A percentile compares a stretch with the other conserved stretches of the same genome.
Conservation (phyloP, 2,797 vertebrate genomes). For the Fratercula arctica region DNA sequence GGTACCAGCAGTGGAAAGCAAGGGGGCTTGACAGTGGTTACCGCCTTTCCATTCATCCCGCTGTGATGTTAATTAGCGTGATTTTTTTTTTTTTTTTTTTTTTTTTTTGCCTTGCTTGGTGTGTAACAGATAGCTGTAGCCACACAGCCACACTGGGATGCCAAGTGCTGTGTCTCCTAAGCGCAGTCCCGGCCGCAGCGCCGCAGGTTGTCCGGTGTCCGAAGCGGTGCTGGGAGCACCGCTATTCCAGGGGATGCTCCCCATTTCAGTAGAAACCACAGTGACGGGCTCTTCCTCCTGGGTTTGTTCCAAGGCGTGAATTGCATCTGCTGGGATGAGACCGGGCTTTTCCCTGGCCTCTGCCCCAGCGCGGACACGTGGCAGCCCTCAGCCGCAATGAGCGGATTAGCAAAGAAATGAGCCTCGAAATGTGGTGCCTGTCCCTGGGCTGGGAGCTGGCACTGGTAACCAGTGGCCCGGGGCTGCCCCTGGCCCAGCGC, state of each 20-base stretch:
- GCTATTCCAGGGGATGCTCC: background rate
- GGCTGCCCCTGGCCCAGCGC: background rate
- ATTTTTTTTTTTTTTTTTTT: background rate
- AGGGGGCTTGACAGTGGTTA: background rate
- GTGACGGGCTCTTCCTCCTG: background rate
- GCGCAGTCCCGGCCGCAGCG: background rate
- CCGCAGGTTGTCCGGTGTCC: background rate
- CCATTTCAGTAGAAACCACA: rapidly evolving
- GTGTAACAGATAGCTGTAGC: background rate
- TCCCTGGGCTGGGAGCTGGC: background rate
- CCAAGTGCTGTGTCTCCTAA: background rate
- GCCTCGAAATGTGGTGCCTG: background rate
- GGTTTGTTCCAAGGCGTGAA: background rate
- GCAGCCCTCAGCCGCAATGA: background rate
- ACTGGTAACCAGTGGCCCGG: background rate
- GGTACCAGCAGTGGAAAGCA: background rate
- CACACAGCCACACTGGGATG: background rate
- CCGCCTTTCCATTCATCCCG: background rate
- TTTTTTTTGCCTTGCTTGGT: background rate
- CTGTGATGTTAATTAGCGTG: background rate
- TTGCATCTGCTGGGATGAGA: background rate
- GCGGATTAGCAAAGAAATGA: background rate
- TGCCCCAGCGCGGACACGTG: background rate
- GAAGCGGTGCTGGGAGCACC: rapidly evolving
- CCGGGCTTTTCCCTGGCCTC: background rate